Percentiles rank a stretch among this genome's conserved stretches.
phyloP scores from a whole-genome alignment of 2,888 invertebrate species.

The Lamellibrachia columna region DNA sequence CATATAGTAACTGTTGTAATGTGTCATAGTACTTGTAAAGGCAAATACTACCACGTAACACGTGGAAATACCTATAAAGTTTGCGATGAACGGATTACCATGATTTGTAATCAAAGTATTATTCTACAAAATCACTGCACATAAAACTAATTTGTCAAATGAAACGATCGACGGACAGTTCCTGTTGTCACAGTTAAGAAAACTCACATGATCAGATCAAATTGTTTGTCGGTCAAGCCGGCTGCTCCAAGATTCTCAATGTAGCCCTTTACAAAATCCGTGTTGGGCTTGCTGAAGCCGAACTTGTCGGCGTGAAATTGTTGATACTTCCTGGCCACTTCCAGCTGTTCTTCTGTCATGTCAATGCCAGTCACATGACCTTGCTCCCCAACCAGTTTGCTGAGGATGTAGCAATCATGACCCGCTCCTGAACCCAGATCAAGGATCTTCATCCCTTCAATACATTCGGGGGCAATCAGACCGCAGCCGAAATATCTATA shows the following conservation, averaged over 20 bases:
- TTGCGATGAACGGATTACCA: too few relatives aligned
- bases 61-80: too few relatives aligned
- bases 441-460: constrained; percentile 52
- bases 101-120: too few relatives aligned
- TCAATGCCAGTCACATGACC: constrained; percentile 58
- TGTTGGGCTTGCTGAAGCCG: constrained; percentile 52
- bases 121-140: too few relatives aligned
- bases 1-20: too few relatives aligned
- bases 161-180: too few relatives aligned
- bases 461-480: constrained; percentile 52
- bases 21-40: too few relatives aligned
- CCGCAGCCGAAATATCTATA: constrained; percentile 61
- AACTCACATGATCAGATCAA: constrained; percentile 57
- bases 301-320: constrained; percentile 56
- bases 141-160: too few relatives aligned
- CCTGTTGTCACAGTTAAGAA: too few relatives aligned
- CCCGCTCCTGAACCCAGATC: constrained; percentile 61
- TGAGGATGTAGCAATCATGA: constrained; percentile 56
- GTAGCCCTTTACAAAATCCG: constrained; percentile 55
- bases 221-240: constrained; percentile 49
- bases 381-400: constrained; percentile 54
- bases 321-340: constrained; percentile 52
- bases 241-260: constrained; percentile 55
- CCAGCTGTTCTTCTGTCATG: constrained; percentile 62
- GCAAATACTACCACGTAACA: too few relatives aligned